Base-by-base conservation (phyloP, 2,113 vertebrate genomes). In the Miniopterus natalensis region DNA sequence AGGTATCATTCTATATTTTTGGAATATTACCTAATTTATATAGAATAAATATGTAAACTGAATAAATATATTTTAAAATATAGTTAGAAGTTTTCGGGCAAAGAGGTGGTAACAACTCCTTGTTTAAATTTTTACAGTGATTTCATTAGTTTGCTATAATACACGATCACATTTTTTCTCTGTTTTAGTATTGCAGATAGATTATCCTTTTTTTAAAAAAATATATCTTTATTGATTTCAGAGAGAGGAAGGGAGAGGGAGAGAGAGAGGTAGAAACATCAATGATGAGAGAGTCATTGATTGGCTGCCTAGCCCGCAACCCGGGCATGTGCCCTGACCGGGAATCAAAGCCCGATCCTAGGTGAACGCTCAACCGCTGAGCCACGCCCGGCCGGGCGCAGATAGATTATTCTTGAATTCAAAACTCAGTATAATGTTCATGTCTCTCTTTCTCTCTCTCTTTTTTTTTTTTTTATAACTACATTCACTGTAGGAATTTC, bases 351-450 rank as follows among this genome's bases (percentile, higher is more conserved):
- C 36, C 36, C 36, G 36, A 36, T 36, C 36, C 36, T 36, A 36
- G 36, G 36, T 36, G 36, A 36, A 36, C 36, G 36, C 36, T 36
- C 36, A 36, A 36, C 36, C 36, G 36, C 36, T 36, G 36, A 36
- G 36, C 36, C 36, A 36, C 2, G 36, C 36, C 36, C 2, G 36
- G 36, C 36, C 2, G 36, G 36, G 36, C 36, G 11, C 4, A 81
- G 6, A 90, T 61, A 51, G 15, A 27, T 90, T 70, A 79, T 88
- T 90, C 12, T 92, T 84, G 31, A 90, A 53, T 91, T 40, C 59
- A 17, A 94, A 93, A 91, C 63, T 80, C 36, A 88, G 20, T 57
- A 31, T 87, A 53, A 53, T 80, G 18, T 80, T 61, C 71, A 61
- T 15, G 13, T 68, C 1, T 66, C 21, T 47, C 21, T 84, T 23